Evolutionary conservation across 2,797 vertebrate genomes (phyloP).

Genomic region (Picus viridis): DNA sequence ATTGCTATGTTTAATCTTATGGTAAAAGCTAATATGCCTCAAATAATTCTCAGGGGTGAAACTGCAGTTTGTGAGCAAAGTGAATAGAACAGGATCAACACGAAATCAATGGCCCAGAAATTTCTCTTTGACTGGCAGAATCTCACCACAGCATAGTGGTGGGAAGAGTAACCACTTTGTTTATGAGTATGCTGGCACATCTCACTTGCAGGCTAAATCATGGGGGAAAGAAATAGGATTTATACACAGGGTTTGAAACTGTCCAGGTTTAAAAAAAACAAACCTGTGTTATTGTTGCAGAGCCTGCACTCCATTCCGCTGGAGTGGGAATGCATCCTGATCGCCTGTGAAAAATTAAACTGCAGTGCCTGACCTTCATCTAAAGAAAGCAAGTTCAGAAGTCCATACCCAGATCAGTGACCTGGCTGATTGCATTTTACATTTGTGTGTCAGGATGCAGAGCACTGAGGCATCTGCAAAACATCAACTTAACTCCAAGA

Average conservation of each 20-base stretch:
- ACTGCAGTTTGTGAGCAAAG: not conserved
- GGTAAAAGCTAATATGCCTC: not conserved
- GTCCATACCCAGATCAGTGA: not conserved
- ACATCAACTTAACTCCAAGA: not conserved
- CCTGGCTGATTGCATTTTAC: not conserved
- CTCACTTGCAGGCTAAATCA: not conserved
- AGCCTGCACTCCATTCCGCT: not conserved
- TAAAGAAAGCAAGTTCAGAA: not conserved
- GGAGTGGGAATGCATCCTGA: not conserved
- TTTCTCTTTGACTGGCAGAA: not conserved
- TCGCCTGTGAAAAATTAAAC: not conserved
- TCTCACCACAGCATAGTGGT: not conserved
- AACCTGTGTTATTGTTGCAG: not conserved
- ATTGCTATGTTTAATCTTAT: not conserved
- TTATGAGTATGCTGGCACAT: not conserved
- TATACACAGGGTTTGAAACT: not conserved
- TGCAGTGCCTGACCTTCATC: not conserved
- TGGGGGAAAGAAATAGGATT: too few species aligned
- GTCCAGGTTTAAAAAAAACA: not conserved
- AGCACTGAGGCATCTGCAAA: not conserved
- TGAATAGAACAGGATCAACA: not conserved
- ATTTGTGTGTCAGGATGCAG: not conserved
- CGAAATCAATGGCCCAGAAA: not conserved
- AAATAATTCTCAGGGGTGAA: not conserved
- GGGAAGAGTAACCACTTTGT: not conserved